Percentiles rank a stretch among this genome's conserved stretches.
phyloP scores from a whole-genome alignment of 2,888 invertebrate genomes.

The Tupiocoris notatus region DNA sequence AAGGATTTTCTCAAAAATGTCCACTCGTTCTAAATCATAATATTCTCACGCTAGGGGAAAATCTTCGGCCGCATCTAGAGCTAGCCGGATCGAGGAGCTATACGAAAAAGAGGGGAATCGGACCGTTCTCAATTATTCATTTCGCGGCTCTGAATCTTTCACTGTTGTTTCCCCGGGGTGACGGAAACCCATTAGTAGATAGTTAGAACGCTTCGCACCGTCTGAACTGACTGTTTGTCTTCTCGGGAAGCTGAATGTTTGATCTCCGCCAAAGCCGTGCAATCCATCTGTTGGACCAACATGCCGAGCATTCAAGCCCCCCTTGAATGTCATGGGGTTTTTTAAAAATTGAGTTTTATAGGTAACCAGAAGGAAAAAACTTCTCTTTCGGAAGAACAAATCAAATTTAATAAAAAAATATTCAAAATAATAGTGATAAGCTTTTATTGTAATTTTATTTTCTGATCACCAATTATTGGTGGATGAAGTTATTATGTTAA shows the following conservation, averaged over 20 bases:
- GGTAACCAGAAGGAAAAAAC: no score
- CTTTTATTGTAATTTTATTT: no score
- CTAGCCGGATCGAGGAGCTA: slow-evolving; percentile 2
- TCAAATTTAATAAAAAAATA: no score
- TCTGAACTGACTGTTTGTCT: not conserved
- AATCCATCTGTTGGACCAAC: not conserved
- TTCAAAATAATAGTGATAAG: no score
- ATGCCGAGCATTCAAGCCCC: no score
- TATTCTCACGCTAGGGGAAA: not conserved
- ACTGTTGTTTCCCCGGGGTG: slow-evolving; percentile 23
- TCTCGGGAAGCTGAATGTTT: not conserved
- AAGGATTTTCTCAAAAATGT: no score
- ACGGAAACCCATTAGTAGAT: slow-evolving; percentile 39
- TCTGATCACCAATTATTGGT: no score
- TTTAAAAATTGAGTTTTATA: no score
- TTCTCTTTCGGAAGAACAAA: no score
- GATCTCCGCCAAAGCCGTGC: not conserved
- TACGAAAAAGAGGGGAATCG: not conserved
- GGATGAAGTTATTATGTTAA: no score
- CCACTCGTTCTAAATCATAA: not conserved
- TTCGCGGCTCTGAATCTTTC: slow-evolving; percentile 24
- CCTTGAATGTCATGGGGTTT: no score
- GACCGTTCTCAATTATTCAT: slow-evolving; percentile 34
- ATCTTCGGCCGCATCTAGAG: no score
- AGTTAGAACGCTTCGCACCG: slow-evolving; percentile 16